Evolutionary conservation across 1,140 invertebrate genomes (phyloP).

Genomic region (Rhagoletis pomonella): DNA sequence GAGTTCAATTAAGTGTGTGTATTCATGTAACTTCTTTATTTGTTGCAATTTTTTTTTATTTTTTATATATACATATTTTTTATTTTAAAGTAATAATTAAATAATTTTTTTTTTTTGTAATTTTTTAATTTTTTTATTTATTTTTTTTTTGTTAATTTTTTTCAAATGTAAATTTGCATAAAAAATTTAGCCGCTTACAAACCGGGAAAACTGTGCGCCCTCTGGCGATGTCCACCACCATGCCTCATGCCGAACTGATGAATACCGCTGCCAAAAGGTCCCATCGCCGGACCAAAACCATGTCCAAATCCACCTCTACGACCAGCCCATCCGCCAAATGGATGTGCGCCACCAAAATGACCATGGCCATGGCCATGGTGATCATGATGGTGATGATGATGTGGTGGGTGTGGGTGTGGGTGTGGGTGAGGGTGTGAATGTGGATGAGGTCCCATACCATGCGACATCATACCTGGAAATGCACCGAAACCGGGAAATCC

Average conservation of each 20-base stretch:
- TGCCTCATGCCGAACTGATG: background rate
- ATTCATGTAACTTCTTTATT: background rate
- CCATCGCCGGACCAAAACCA: background rate
- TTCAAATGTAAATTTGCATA: background rate
- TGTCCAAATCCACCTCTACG: background rate
- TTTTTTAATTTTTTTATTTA: background rate
- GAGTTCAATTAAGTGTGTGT: too few species aligned
- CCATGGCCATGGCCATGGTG: background rate
- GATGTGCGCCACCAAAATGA: background rate
- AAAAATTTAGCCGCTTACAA: background rate
- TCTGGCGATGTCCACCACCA: background rate
- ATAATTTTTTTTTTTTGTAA: background rate
- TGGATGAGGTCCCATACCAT: background rate
- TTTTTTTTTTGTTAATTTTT: background rate
- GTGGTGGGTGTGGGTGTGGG: background rate
- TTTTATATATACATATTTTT: background rate
- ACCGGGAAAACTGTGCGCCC: background rate
- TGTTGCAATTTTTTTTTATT: background rate
- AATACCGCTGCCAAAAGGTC: background rate
- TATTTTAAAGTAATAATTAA: background rate
- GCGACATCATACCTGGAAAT: conserved; percentile 23
- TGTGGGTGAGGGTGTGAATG: background rate
- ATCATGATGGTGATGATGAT: background rate
- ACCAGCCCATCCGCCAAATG: background rate
- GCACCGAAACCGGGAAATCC: background rate